A percentile compares a stretch with the other conserved stretches of the same genome.
Conservation (phyloP, 2,888 invertebrate species). For the Chaitophorus viminalis region DNA sequence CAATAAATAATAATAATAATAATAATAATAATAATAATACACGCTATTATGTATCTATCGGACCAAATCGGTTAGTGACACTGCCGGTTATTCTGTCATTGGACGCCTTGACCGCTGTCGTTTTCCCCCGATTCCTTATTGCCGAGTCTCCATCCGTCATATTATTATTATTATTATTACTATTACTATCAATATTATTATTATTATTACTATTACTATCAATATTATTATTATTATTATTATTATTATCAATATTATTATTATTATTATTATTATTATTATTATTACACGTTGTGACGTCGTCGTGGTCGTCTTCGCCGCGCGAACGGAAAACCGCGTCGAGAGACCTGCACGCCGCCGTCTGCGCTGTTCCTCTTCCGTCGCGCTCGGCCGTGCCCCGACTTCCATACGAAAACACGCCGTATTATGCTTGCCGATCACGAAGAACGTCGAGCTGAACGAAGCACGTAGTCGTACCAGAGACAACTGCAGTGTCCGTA, state of each 20-base stretch:
- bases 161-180: neutral
- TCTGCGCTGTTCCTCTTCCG: slow-evolving; percentile 13
- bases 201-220: neutral
- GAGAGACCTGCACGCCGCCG: too few species aligned
- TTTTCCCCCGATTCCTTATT: neutral
- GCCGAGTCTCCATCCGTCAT: neutral
- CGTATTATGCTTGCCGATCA: slow-evolving; percentile 52
- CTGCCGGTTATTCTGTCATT: slow-evolving; percentile 41
- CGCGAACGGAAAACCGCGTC: neutral
- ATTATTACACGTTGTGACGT: neutral
- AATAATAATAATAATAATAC: slow-evolving; percentile 37
- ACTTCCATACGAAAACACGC: neutral
- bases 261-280: neutral
- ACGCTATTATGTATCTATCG: slow-evolving; percentile 38
- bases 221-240: neutral
- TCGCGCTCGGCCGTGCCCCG: neutral
- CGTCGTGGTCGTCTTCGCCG: neutral
- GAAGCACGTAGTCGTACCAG: neutral
- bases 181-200: neutral
- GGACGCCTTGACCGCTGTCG: slow-evolving; percentile 34
- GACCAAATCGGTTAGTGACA: slow-evolving; percentile 60
- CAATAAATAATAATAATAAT: slow-evolving; percentile 43
- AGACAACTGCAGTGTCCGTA: slow-evolving; percentile 8
- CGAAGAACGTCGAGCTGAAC: slow-evolving; percentile 1
- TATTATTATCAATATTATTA: neutral